Percentiles rank a stretch among this genome's conserved stretches.
These are phyloP conservation scores for Isichthys henryi DNA, from an alignment of 2,113 vertebrate species.

Conservation along the genomic window DNA sequence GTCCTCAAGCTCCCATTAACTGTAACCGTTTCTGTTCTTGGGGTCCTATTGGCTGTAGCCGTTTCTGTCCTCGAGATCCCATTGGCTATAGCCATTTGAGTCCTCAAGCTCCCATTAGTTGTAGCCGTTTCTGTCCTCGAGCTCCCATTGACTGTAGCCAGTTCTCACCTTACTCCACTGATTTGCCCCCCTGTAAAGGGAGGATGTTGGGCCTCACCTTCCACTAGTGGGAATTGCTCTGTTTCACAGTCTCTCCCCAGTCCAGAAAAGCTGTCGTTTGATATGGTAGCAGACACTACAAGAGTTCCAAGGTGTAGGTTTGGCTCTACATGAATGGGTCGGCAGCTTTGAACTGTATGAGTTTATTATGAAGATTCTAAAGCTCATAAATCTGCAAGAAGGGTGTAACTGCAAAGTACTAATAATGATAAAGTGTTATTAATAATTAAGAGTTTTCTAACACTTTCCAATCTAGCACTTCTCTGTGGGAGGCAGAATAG, in stretches of 20 bases:
- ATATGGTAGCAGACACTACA: neutral
- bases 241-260: neutral
- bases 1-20: neutral
- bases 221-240: neutral
- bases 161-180: neutral
- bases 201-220: neutral
- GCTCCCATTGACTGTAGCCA: neutral
- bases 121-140: neutral
- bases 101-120: neutral
- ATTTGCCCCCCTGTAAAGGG: neutral
- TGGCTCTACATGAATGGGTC: neutral
- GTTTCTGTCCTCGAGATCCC: neutral
- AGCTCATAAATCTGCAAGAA: neutral
- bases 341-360: neutral
- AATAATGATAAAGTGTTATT: slow-evolving; percentile 1
- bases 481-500: neutral
- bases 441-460: neutral
- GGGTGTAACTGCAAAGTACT: neutral
- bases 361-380: neutral
- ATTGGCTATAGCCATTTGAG: neutral
- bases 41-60: neutral
- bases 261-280: neutral
- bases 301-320: neutral
- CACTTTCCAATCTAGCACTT: neutral
- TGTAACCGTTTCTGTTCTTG: neutral